phyloP scores from a whole-genome alignment of 2,113 vertebrate species.

The Vombatus ursinus region DNA sequence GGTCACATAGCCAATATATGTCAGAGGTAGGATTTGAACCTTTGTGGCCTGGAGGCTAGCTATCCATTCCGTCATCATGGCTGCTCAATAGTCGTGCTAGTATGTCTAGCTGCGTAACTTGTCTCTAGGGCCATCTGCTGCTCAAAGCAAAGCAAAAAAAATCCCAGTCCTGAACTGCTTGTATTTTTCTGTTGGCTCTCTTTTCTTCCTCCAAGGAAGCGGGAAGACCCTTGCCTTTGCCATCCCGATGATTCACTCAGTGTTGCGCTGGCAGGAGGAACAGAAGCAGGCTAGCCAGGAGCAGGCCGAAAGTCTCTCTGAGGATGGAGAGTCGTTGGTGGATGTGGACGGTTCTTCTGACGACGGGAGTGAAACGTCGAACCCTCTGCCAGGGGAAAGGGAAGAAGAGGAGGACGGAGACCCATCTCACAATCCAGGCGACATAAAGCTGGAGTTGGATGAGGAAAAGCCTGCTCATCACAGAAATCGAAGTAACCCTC shows the following conservation, averaged over 20 bases:
- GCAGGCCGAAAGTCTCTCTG: conserved; percentile 45
- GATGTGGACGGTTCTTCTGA: conserved; percentile 67
- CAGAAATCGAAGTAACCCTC: conserved; percentile 78
- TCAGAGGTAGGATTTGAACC: not conserved
- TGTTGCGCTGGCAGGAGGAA: conserved; percentile 90
- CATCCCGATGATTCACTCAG: conserved; percentile 95
- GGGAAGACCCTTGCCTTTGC: conserved; percentile 97
- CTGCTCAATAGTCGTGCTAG: not conserved
- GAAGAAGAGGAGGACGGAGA: not conserved
- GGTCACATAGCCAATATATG: not conserved
- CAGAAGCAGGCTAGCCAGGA: not conserved
- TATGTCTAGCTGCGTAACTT: not conserved
- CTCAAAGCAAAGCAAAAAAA: not conserved
- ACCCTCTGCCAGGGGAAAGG: not conserved
- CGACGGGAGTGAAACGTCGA: conserved; percentile 1
- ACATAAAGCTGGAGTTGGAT: conserved; percentile 62
- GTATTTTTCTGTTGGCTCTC: conserved; percentile 26
- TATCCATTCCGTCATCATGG: not conserved
- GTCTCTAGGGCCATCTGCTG: conserved; percentile 9
- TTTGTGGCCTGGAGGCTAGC: not conserved
- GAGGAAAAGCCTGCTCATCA: conserved; percentile 62
- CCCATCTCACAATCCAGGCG: conserved; percentile 24
- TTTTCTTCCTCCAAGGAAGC: conserved; percentile 86
- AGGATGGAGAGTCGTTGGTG: conserved; percentile 48
- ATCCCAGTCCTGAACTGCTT: not conserved